Base-by-base conservation (phyloP, 1,140 invertebrate species). In the Bombus sylvicola region DNA sequence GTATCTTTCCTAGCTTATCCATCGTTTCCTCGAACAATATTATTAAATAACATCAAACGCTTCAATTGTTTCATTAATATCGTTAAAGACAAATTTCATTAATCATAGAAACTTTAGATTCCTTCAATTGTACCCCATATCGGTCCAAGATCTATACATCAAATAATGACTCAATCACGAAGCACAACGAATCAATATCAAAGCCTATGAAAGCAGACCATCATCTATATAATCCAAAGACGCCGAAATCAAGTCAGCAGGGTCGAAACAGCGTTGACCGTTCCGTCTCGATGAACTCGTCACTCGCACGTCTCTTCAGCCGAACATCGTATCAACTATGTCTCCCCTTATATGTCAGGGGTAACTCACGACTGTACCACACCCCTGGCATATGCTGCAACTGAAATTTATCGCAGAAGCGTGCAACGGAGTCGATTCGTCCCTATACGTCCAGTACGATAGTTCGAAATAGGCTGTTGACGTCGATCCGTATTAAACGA, bases 401-500 rank as follows among this genome's bases (percentile, higher is more conserved):
- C 31, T 64, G 31, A 43, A 68, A 89, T 89, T 89, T 85, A 86
- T 89, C 80, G 71, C 43, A 47, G 79, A 66, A 64, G 41, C 69
- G 74, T 41, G 66, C 43, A 77, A 68, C 82, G 53, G 31, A 53
- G 47, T 64, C 69, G 85, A 90, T 87, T 89, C 89, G 83, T 87
- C 74, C 76, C 66, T 39, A n/a, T 39, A n/a, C 57, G 59, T 74
- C 22, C n/a, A 8, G 72, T 39, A 15, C 59, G 47, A 41, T 71
- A 64, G 73, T 59, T 39, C 76, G 34, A 64, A 86, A 79, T 85
- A 72, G 77, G 76, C 82, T 66, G 77, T 85, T 75, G 85, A 78
- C 80, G 81, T 82, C 78, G 88, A 81, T 81, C 89, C 87, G 85
- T 74, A 81, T 82, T 85, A 79, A 53, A 62, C 41, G 85, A 64